These are phyloP conservation scores for Spinibarbus caldwelli DNA, from an alignment of 2,797 vertebrate genomes.

Conservation along the genomic window DNA sequence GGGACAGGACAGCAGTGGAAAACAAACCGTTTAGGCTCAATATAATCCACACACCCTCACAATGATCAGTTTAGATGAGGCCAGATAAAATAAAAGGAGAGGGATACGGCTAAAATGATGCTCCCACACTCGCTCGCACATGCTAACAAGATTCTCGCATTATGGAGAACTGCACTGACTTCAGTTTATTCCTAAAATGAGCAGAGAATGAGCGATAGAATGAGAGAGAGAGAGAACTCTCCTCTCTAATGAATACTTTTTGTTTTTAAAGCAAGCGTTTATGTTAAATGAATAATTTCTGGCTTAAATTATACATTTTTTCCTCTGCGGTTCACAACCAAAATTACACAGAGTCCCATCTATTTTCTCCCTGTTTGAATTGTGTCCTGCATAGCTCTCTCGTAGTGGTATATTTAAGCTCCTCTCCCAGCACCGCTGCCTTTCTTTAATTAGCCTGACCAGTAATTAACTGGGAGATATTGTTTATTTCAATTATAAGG, in stretches of 20 bases:
- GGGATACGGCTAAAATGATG: neutral
- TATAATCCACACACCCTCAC: slow-evolving; percentile 41
- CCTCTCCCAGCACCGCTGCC: slow-evolving; percentile 76
- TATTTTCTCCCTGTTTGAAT: slow-evolving; percentile 88
- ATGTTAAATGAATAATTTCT: slow-evolving; percentile 87
- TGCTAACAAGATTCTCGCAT: too few species aligned
- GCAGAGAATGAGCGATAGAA: slow-evolving; percentile 55
- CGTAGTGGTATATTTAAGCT: slow-evolving; percentile 83
- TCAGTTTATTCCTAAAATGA: slow-evolving; percentile 39
- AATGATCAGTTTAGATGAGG: slow-evolving; percentile 41
- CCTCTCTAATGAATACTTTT: slow-evolving; percentile 81
- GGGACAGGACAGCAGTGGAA: slow-evolving; percentile 60
- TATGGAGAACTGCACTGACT: slow-evolving; percentile 17
- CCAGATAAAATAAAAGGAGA: slow-evolving; percentile 25
- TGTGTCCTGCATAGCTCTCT: slow-evolving; percentile 81
- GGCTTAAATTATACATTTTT: slow-evolving; percentile 86
- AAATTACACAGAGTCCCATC: slow-evolving; percentile 85
- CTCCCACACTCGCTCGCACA: slow-evolving; percentile 18
- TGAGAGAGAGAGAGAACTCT: slow-evolving; percentile 40
- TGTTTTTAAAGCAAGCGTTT: slow-evolving; percentile 82
- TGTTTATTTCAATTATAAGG: slow-evolving; percentile 87
- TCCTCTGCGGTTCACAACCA: slow-evolving; percentile 79
- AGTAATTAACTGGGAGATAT: slow-evolving; percentile 85
- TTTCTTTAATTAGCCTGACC: slow-evolving; percentile 88
- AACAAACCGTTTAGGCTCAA: slow-evolving; percentile 60